Evolutionary conservation across 2,888 invertebrate species (phyloP), one percentile per base, ranked within the genome.

Genomic region (Parnassius smintheus): DNA sequence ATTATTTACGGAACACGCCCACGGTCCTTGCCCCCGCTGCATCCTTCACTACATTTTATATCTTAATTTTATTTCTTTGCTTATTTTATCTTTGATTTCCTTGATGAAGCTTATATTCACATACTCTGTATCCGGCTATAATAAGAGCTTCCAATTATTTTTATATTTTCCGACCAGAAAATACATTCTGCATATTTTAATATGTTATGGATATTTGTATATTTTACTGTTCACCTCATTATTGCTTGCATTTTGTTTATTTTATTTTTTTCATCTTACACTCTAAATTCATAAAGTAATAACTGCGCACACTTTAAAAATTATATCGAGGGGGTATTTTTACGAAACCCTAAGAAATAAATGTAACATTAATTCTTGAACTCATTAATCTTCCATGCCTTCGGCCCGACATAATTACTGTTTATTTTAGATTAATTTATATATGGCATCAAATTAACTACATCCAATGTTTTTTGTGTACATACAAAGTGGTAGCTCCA

Each of bases 101-200:
- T 78, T 81, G 78, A 83, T 84, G 83, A 78, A 76, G 75, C 77
- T 66, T 75, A 65, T 72, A 78, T 86, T 88, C 86, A 83, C 85
- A 89, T 85, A 84, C 77, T 83, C 77, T 69, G 72, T 69, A 67
- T 68, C 71, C 70, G 74, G 82, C 80, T 77, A 78, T 83, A 83
- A 86, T 88, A 79, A 79, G 78, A 75, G 70, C 69, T 75, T 72
- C 68, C 73, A 76, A 77, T 81, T 85, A 83, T 84, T 78, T 72
- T 71, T 65, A 71, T 70, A 62, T 74, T 74, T 71, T 72, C 75
- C 79, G 77, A 83, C 81, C 80, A 80, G 80, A 83, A 84, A 84
- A 81, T 76, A 72, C 67, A 68, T 64, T 59, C n/a, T 59, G n/a
- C 12, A 50, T 11, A n/a, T 51, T 51, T 18, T 9, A 9, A 53